phyloP scores from a whole-genome alignment of 1,140 invertebrate species.

The Drosophila elegans region DNA sequence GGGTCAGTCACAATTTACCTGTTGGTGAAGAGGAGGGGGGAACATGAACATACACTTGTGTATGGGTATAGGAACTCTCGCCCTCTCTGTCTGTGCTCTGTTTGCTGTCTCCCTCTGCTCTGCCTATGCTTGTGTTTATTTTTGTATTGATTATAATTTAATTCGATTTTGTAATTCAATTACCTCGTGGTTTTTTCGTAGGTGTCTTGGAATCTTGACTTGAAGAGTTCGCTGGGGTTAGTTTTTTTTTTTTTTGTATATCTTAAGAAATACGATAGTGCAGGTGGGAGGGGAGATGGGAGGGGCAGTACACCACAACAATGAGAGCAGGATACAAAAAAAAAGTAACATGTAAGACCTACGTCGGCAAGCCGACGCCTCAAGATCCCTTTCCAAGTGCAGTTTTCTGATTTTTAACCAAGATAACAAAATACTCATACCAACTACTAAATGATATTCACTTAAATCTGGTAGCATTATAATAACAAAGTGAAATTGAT shows the following conservation, averaged over 20 bases:
- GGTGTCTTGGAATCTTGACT: conserved; percentile 25
- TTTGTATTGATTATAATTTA: conserved; percentile 31
- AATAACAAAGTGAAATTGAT: too few species aligned
- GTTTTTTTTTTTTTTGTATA: conserved; percentile 14
- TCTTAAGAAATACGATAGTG: conserved; percentile 23
- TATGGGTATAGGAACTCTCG: conserved; percentile 30
- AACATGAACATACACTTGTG: conserved; percentile 43
- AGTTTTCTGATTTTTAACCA: too few species aligned
- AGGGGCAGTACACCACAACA: conserved; percentile 30
- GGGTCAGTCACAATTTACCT: conserved; percentile 56
- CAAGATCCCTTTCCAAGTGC: conserved; percentile 9
- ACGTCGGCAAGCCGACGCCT: conserved; percentile 13
- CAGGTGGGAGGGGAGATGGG: conserved; percentile 11
- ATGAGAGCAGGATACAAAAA: conserved; percentile 16
- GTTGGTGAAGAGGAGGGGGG: conserved; percentile 33
- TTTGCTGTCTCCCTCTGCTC: conserved; percentile 16
- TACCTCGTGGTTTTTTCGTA: conserved; percentile 42
- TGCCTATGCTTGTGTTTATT: conserved; percentile 23
- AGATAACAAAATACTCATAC: too few species aligned
- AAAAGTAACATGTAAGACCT: conserved; percentile 8
- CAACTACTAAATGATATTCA: too few species aligned
- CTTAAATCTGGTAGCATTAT: too few species aligned
- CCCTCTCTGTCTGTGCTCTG: conserved; percentile 6
- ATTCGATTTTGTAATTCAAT: conserved; percentile 34
- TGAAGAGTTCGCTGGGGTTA: conserved; percentile 31